Conservation (phyloP, 2,888 invertebrate genomes). For the Zygothrica quintamaculata region DNA sequence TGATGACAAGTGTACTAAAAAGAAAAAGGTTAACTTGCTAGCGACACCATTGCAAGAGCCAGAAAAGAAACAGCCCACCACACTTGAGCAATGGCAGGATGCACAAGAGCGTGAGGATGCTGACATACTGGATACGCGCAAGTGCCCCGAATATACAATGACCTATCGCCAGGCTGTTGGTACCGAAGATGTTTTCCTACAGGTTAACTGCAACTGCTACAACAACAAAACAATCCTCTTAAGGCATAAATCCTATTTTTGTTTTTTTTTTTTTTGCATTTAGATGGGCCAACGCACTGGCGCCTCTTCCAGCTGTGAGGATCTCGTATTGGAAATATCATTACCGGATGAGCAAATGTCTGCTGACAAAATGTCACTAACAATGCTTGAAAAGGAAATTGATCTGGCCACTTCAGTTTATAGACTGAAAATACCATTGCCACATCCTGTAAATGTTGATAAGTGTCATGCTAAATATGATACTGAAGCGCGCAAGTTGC, state of each 20-base stretch:
- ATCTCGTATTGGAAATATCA: slow-evolving; percentile 91
- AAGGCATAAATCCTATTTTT: too few relatives aligned
- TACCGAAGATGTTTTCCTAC: slow-evolving; percentile 93
- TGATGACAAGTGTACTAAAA: slow-evolving; percentile 30
- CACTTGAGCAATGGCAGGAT: slow-evolving; percentile 82
- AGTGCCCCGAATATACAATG: slow-evolving; percentile 90
- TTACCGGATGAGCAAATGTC: slow-evolving; percentile 89
- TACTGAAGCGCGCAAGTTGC: slow-evolving; percentile 87
- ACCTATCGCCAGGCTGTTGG: slow-evolving; percentile 93
- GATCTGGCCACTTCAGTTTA: slow-evolving; percentile 88
- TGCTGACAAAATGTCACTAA: slow-evolving; percentile 90
- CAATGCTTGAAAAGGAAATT: slow-evolving; percentile 87
- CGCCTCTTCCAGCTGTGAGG: slow-evolving; percentile 93
- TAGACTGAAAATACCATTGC: slow-evolving; percentile 90
- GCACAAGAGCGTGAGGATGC: slow-evolving; percentile 86
- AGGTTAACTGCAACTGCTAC: too few relatives aligned
- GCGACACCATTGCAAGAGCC: slow-evolving; percentile 57
- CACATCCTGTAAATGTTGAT: slow-evolving; percentile 93
- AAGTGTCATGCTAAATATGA: slow-evolving; percentile 93
- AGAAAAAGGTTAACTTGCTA: slow-evolving; percentile 56
- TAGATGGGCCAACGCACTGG: slow-evolving; percentile 93
- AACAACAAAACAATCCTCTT: too few relatives aligned
- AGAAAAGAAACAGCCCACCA: slow-evolving; percentile 53
- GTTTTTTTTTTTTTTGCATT: too few relatives aligned
- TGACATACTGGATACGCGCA: slow-evolving; percentile 87